Conservation (phyloP, 2,888 invertebrate genomes). For the Caenorhabditis sulstoni region DNA sequence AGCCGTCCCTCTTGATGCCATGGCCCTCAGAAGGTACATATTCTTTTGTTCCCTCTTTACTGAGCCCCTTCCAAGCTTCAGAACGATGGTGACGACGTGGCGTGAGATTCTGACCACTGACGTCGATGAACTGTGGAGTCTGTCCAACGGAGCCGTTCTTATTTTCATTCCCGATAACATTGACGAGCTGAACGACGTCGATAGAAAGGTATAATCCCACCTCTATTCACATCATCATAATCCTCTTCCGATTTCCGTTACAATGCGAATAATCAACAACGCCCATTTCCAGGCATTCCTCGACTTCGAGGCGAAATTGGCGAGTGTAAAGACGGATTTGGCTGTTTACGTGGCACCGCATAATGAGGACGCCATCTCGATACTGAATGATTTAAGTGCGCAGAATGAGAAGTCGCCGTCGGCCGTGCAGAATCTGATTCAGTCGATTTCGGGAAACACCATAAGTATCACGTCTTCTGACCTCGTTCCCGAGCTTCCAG, state of each 20-base stretch:
- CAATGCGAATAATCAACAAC: neutral
- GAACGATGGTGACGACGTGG: conserved; percentile 77
- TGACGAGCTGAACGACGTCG: conserved; percentile 62
- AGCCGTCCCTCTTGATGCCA: conserved; percentile 74
- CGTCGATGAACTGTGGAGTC: conserved; percentile 67
- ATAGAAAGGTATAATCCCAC: conserved; percentile 57
- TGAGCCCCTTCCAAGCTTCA: conserved; percentile 7
- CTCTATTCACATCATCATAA: neutral
- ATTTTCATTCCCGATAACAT: conserved; percentile 77
- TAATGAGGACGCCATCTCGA: conserved; percentile 50
- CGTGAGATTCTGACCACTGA: conserved; percentile 71
- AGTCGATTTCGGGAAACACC: conserved; percentile 76
- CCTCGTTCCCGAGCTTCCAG: conserved; percentile 20
- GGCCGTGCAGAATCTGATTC: conserved; percentile 72
- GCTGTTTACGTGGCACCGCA: conserved; percentile 74
- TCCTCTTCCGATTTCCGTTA: neutral
- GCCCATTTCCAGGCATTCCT: conserved; percentile 64
- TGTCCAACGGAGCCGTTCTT: conserved; percentile 75
- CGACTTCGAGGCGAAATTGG: conserved; percentile 67
- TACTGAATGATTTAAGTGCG: conserved; percentile 51
- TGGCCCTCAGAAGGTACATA: conserved; percentile 66
- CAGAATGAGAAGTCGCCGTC: conserved; percentile 49
- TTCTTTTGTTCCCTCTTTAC: neutral
- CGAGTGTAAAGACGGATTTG: conserved; percentile 68
- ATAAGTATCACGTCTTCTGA: conserved; percentile 68